phyloP scores from a whole-genome alignment of 2,113 vertebrate species.

The Corythornis cristatus region DNA sequence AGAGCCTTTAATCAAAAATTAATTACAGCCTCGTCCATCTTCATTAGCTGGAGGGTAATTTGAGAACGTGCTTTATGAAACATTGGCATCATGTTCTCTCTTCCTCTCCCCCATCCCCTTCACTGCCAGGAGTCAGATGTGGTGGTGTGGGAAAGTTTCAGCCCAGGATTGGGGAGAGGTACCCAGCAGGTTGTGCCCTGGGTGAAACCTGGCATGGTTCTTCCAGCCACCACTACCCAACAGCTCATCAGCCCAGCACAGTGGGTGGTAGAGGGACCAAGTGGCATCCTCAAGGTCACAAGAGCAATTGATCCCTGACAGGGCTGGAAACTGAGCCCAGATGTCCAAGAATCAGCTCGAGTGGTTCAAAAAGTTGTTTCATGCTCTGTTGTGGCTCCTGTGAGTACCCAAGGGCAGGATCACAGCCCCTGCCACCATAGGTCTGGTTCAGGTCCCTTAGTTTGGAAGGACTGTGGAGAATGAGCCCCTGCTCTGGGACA shows the following conservation, averaged over 20 bases:
- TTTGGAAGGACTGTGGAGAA: neutral
- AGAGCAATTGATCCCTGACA: fast-evolving
- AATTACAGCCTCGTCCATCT: slow-evolving; percentile 34
- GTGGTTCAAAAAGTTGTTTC: neutral
- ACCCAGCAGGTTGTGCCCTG: fast-evolving
- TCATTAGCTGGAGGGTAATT: slow-evolving; percentile 34
- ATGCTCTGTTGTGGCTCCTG: neutral
- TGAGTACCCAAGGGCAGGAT: neutral
- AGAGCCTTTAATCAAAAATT: slow-evolving; percentile 37
- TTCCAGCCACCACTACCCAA: neutral
- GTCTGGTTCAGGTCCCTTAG: neutral
- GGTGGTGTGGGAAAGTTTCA: neutral
- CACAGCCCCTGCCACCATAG: neutral
- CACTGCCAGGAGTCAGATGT: neutral
- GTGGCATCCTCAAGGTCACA: neutral
- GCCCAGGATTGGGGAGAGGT: neutral
- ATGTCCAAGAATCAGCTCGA: neutral
- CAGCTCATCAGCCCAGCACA: neutral
- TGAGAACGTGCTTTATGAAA: neutral
- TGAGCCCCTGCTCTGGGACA: neutral
- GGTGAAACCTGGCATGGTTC: fast-evolving
- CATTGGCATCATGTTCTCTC: neutral
- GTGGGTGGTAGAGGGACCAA: neutral
- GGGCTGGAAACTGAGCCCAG: neutral
- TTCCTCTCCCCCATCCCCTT: neutral